Conservation (phyloP, 2,113 vertebrate species). For the Centropus unirufus region DNA sequence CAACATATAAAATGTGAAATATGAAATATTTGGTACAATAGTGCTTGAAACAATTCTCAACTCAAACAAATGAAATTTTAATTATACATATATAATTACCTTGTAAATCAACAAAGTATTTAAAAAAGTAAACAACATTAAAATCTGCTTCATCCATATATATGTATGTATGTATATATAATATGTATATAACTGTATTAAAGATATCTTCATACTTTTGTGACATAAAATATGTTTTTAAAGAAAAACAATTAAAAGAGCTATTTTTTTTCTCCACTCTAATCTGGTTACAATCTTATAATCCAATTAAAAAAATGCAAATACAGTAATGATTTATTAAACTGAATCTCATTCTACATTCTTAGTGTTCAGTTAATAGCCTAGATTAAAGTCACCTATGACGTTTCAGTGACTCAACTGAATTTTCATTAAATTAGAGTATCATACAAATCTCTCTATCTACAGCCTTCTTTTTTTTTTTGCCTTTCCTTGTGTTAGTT, state of each 20-base stretch:
- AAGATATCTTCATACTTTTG: conserved; percentile 84
- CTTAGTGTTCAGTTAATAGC: conserved; percentile 78
- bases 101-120: conserved; percentile 86
- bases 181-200: conserved; percentile 85
- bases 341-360: conserved; percentile 82
- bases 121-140: conserved; percentile 90
- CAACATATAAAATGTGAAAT: conserved; percentile 87
- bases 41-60: conserved; percentile 86
- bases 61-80: conserved; percentile 83
- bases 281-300: conserved; percentile 83
- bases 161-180: conserved; percentile 85
- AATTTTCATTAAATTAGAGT: conserved; percentile 81
- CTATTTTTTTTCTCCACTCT: conserved; percentile 80
- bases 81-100: conserved; percentile 83
- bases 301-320: conserved; percentile 82
- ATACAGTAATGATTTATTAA: conserved; percentile 79
- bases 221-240: conserved; percentile 87
- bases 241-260: conserved; percentile 83
- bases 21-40: conserved; percentile 89
- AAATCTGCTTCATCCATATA: conserved; percentile 87
- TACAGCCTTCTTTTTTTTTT: conserved; percentile 72
- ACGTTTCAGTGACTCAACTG: conserved; percentile 78
- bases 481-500: conserved; percentile 41
- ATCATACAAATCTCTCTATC: conserved; percentile 78
- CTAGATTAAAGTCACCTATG: conserved; percentile 84